Evolutionary conservation across 1,140 invertebrate species (phyloP).

Genomic region (Portunus trituberculatus): DNA sequence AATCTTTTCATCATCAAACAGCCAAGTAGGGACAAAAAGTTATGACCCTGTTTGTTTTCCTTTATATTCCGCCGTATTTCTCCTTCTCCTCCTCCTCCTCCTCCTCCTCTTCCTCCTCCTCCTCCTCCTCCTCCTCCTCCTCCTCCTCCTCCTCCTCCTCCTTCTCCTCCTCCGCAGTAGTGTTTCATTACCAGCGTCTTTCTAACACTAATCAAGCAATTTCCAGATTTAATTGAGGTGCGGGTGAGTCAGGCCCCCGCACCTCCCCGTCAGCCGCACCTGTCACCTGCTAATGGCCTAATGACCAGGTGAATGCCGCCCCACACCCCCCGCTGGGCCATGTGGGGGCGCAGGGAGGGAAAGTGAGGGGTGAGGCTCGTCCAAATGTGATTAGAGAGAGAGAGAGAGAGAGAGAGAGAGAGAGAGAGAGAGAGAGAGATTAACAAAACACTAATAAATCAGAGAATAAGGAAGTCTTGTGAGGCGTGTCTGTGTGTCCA

Average conservation of each 20-base stretch:
- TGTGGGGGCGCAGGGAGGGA: background rate
- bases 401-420: background rate
- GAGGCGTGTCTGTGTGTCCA: background rate
- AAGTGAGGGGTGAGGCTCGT: background rate
- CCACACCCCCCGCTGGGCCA: slow-evolving; percentile 52
- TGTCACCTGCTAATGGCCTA: slow-evolving; percentile 68
- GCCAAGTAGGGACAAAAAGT: no score
- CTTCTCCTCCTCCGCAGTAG: background rate
- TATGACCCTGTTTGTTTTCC: no score
- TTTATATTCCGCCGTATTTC: background rate
- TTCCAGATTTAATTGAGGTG: slow-evolving; percentile 69
- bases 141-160: slow-evolving; percentile 2
- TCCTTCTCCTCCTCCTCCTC: slow-evolving; percentile 8
- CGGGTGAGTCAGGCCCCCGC: background rate
- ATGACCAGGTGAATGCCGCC: slow-evolving; percentile 73
- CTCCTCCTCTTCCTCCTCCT: background rate
- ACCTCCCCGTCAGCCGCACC: slow-evolving; percentile 48
- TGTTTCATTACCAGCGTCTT: slow-evolving; percentile 71
- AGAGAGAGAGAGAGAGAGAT: background rate
- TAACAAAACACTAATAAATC: background rate
- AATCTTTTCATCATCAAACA: no score
- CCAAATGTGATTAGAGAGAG: background rate
- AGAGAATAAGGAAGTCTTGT: background rate
- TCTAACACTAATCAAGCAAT: slow-evolving; percentile 74
- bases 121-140: no score